Conservation (phyloP, 2,113 vertebrate genomes). For the Microtus ochrogaster region DNA sequence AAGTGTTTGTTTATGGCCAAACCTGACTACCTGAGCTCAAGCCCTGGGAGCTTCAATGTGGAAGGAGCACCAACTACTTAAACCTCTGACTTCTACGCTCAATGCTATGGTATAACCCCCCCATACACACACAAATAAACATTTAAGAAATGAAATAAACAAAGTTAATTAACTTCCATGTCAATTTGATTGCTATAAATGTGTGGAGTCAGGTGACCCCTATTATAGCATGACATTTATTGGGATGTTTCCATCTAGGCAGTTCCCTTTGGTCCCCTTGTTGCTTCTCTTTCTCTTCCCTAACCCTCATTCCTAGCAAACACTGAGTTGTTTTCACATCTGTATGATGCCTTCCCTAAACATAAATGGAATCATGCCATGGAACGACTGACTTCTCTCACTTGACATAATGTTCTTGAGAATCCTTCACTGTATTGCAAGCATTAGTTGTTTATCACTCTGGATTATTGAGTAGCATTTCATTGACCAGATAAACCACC, state of each 20-base stretch:
- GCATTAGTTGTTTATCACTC: not conserved
- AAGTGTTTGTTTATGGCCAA: not conserved
- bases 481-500: not conserved
- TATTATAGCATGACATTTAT: not conserved
- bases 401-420: not conserved
- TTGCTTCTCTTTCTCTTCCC: not conserved
- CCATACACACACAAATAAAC: not conserved
- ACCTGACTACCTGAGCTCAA: not conserved
- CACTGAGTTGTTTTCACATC: not conserved
- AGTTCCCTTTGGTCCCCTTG: not conserved
- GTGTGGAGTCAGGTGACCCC: not conserved
- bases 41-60: not conserved
- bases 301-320: not conserved
- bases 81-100: not conserved
- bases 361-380: not conserved
- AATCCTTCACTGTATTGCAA: not conserved
- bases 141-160: not conserved
- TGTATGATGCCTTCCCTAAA: not conserved
- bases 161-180: not conserved
- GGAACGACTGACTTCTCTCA: not conserved
- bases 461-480: not conserved
- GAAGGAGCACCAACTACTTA: not conserved
- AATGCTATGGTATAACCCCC: not conserved
- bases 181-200: not conserved
- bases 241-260: not conserved